Evolutionary conservation across 1,140 invertebrate species (phyloP), one percentile per base, ranked within the genome.

Genomic region (Paramacrobiotus metropolitanus): DNA sequence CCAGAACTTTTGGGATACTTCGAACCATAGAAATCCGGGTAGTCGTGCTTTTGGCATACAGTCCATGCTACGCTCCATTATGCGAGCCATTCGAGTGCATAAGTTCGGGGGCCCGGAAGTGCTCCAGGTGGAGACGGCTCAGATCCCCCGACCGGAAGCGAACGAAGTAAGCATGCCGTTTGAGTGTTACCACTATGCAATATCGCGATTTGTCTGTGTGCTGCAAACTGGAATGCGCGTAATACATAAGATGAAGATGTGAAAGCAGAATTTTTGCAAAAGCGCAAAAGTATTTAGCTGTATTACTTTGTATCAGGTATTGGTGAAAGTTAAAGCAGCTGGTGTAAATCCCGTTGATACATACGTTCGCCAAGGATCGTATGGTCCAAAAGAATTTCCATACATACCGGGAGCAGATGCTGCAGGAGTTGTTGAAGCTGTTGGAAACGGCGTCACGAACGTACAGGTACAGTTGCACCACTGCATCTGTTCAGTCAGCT

Each of bases 261-360:
- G n/a, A n/a, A n/a, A n/a, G n/a, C n/a, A n/a, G n/a, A n/a, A n/a
- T n/a, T n/a, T n/a, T n/a, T n/a, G n/a, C n/a, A n/a, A n/a, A n/a
- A n/a, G n/a, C n/a, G n/a, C n/a, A n/a, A n/a, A n/a, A n/a, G n/a
- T n/a, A n/a, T n/a, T n/a, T n/a, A n/a, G n/a, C n/a, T n/a, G n/a
- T n/a, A n/a, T n/a, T n/a, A n/a, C n/a, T n/a, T n/a, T 28, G 61
- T 64, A 63, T 59, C 62, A 78, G 76, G 71, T 79, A 28, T 64
- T 79, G 48, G 71, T 79, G 2, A 70, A 73, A 63, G 74, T 81
- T 1, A 48, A 67, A 24, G 71, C 74, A 4, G 69, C 73, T 63
- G 79, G 78, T 21, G 70, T 80, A 0, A 80, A 80, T 66, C 79
- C 79, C 29, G 77, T 80, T n/a, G 79, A 80, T 62, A 78, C 77